Evolutionary conservation across 2,888 invertebrate species (phyloP).

Genomic region (Operophtera brumata): DNA sequence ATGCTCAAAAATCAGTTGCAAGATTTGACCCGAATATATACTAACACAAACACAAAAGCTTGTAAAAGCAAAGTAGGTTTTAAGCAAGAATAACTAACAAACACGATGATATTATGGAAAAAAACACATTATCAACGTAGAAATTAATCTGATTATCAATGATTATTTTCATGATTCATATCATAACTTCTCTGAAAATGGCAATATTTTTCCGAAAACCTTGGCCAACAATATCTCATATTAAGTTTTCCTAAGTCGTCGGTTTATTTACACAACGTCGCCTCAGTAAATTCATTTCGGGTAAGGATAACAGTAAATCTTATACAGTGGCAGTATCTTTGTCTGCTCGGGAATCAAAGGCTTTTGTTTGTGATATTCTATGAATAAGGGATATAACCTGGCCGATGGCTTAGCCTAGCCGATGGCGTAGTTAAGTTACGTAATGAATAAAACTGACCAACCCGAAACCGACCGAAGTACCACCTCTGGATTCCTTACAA

Average conservation of each 20-base stretch:
- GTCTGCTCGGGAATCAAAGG: conserved; percentile 9
- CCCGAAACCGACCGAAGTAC: too few relatives aligned
- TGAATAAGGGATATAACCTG: conserved; percentile 1
- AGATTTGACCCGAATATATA: too few relatives aligned
- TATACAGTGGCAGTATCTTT: conserved; percentile 4
- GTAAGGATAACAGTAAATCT: conserved; percentile 8
- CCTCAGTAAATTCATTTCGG: conserved; percentile 15
- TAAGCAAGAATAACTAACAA: too few relatives aligned
- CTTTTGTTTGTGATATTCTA: background rate
- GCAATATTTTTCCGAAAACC: background rate
- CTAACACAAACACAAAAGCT: too few relatives aligned
- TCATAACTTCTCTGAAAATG: background rate
- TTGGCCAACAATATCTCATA: conserved; percentile 10
- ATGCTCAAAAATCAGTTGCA: too few relatives aligned
- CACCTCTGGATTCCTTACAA: too few relatives aligned
- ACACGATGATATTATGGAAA: too few relatives aligned
- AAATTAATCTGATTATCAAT: too few relatives aligned
- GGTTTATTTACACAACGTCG: conserved; percentile 11
- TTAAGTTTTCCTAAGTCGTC: conserved; percentile 5
- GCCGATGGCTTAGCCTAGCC: background rate
- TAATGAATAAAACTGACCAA: too few relatives aligned
- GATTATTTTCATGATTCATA: too few relatives aligned
- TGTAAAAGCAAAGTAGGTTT: too few relatives aligned
- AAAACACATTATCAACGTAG: too few relatives aligned
- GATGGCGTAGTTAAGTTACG: background rate